phyloP scores from a whole-genome alignment of 2,888 invertebrate genomes.

The Neoascia interrupta region DNA sequence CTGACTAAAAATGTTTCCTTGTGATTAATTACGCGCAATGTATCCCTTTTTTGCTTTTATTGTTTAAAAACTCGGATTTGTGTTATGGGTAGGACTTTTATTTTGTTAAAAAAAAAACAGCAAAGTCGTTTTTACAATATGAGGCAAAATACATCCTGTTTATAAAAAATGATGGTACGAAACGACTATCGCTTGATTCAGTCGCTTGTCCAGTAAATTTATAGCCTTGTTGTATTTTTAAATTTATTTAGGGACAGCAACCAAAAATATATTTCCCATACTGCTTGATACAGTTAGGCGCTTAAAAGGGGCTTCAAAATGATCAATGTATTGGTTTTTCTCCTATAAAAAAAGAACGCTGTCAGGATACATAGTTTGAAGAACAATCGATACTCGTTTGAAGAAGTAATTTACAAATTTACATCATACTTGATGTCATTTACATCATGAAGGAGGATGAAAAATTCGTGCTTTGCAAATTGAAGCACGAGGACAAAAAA shows the following conservation, averaged over 20 bases:
- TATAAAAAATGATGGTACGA: conserved; percentile 12
- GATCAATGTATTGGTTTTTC: neutral
- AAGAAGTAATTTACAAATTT: no score
- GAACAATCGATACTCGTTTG: no score
- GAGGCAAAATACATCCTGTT: neutral
- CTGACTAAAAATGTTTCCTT: conserved; percentile 11
- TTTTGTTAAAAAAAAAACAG: no score
- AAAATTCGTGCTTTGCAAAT: no score
- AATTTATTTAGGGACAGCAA: conserved; percentile 33
- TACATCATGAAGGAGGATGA: no score
- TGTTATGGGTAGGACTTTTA: no score
- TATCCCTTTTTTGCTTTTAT: conserved; percentile 10
- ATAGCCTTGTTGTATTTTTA: conserved; percentile 28
- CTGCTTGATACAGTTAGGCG: no score
- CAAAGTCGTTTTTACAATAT: neutral
- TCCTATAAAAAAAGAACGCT: neutral
- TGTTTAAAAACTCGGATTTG: no score
- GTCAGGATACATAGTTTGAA: no score
- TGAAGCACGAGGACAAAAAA: no score
- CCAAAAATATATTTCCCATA: no score
- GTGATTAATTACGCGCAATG: conserved; percentile 30
- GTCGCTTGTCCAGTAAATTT: conserved; percentile 40
- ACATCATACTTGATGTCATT: no score
- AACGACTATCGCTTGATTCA: conserved; percentile 18
- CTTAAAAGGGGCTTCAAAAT: neutral